Evolutionary conservation across 2,888 invertebrate genomes (phyloP), one percentile per base, ranked within the genome.

Genomic region (Drosophila falleni): DNA sequence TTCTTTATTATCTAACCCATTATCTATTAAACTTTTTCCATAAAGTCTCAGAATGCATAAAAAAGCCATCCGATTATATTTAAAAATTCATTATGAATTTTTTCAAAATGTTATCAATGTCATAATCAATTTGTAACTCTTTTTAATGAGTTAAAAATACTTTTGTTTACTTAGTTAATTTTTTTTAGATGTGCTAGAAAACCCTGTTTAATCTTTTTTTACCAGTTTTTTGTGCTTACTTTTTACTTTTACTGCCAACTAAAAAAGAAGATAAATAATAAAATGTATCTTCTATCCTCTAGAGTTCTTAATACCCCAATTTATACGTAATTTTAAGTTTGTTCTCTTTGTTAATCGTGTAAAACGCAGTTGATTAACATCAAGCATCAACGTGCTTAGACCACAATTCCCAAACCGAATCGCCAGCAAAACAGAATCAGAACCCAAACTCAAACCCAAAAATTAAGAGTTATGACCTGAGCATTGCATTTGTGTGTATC

Each of bases 361-460:
- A 87, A 76, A 87, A 76, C 56, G 66, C 89, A 74, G 88, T 85
- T 89, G 88, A 78, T 82, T 89, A 60, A 71, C 56, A 78, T 70
- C 39, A 71, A 81, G 63, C 84, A 81, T 77, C 68, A 67, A 66
- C 67, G 78, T 87, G 89, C 89, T 83, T 87, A 82, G 87, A 56
- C 61, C 71, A 61, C 73, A 78, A 74, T 58, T 63, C 61, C 76
- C 68, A 39, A 84, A 51, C 71, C 70, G 47, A 49, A 44, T 61
- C 29, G 13, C 6, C 49, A 49, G 49, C 15, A 33, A 33, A 15
- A 19, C 31, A 23, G 13, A 35, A 31, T 16, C n/a, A n/a, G n/a
- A n/a, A n/a, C n/a, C n/a, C n/a, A 69, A 63, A 47, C n/a, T 42
- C 41, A 64, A 26, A 41, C 49, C 10, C 46, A 33, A 46, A 11